Conservation (phyloP, 2,113 vertebrate genomes). For the Triplophysa tibetana region DNA sequence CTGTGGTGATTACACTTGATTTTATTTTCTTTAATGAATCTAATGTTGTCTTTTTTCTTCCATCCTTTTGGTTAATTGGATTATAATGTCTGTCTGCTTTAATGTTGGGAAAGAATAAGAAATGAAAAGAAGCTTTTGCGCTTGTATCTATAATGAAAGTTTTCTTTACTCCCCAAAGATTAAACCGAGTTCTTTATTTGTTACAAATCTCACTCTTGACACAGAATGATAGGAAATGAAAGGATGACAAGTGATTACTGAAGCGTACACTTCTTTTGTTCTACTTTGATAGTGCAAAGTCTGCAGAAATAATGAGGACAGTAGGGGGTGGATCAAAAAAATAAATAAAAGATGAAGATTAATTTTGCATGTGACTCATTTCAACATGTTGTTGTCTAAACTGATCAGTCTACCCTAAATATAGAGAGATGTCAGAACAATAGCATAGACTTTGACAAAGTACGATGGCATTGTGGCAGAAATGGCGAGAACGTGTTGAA, state of each 20-base stretch:
- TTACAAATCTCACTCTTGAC: slow-evolving; percentile 70
- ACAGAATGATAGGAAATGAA: slow-evolving; percentile 66
- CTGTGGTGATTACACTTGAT: slow-evolving; percentile 71
- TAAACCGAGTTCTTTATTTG: slow-evolving; percentile 64
- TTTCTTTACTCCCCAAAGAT: slow-evolving; percentile 63
- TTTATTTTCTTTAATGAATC: slow-evolving; percentile 71
- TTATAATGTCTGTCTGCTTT: slow-evolving; percentile 72
- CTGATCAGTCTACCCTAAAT: slow-evolving; percentile 52
- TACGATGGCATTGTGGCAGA: slow-evolving; percentile 30
- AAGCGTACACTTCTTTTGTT: slow-evolving; percentile 66
- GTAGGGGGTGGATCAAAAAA: slow-evolving; percentile 40
- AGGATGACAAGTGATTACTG: slow-evolving; percentile 67
- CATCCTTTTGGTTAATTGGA: slow-evolving; percentile 71
- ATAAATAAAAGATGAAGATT: slow-evolving; percentile 44
- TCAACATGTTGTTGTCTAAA: slow-evolving; percentile 43
- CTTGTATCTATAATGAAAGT: slow-evolving; percentile 66
- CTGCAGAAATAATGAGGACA: slow-evolving; percentile 53
- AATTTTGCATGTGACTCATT: slow-evolving; percentile 25
- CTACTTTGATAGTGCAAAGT: slow-evolving; percentile 57
- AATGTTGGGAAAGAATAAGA: slow-evolving; percentile 67
- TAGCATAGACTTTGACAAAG: slow-evolving; percentile 29
- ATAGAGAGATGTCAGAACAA: slow-evolving; percentile 45
- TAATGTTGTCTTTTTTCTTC: slow-evolving; percentile 58
- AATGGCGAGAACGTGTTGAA: slow-evolving; percentile 31
- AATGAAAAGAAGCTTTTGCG: slow-evolving; percentile 46